These are phyloP conservation scores for Andrena hattorfiana DNA, from an alignment of 2,888 invertebrate species.

Conservation along the genomic window DNA sequence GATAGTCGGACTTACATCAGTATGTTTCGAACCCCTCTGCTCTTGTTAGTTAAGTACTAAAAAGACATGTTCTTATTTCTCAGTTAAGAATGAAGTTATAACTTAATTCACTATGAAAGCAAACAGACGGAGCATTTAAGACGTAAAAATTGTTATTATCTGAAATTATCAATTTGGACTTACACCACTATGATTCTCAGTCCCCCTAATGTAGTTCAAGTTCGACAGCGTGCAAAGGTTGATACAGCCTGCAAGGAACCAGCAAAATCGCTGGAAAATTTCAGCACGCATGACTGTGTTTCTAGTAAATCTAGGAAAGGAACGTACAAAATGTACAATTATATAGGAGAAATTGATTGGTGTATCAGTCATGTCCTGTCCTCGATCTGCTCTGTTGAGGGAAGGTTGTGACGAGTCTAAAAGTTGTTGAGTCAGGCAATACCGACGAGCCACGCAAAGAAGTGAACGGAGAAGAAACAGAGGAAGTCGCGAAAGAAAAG, in stretches of 20 bases:
- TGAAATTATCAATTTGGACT: too few relatives aligned
- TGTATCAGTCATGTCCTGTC: constrained; percentile 71
- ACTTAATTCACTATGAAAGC: too few relatives aligned
- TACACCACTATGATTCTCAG: too few relatives aligned
- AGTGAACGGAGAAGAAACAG: constrained; percentile 33
- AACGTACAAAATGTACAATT: constrained; percentile 75
- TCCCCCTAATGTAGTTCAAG: too few relatives aligned
- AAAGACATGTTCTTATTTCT: too few relatives aligned
- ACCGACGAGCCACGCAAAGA: constrained; percentile 37
- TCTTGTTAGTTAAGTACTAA: too few relatives aligned
- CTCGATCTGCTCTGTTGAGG: constrained; percentile 43
- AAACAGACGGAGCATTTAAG: too few relatives aligned
- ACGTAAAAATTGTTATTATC: too few relatives aligned
- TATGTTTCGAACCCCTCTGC: too few relatives aligned
- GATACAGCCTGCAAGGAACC: background rate
- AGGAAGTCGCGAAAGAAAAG: constrained; percentile 5
- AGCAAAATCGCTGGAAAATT: constrained; percentile 5
- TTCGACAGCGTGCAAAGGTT: background rate
- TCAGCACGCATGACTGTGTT: constrained; percentile 4
- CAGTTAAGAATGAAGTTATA: too few relatives aligned
- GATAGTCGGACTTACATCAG: too few relatives aligned
- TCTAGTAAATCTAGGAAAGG: constrained; percentile 42
- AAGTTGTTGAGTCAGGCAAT: constrained; percentile 66
- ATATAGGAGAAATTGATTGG: constrained; percentile 59
- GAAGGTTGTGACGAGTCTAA: constrained; percentile 67